Percentiles rank a stretch among this genome's conserved stretches.
These are phyloP conservation scores for Chelonoidis abingdonii DNA, from an alignment of 2,113 vertebrate genomes.

Conservation along the genomic window DNA sequence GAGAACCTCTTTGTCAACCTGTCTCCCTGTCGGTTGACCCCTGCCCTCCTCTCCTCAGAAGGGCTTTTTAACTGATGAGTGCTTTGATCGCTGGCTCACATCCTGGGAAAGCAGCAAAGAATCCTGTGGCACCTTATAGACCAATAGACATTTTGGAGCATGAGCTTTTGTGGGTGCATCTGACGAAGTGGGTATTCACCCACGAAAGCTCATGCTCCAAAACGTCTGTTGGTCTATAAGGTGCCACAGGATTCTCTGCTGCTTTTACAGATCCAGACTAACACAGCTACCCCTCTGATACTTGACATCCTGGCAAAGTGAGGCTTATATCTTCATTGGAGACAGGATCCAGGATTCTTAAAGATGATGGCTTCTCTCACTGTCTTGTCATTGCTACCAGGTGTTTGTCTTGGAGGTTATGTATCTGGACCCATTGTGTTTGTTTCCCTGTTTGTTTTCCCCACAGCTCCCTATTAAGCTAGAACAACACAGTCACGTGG, in stretches of 20 bases:
- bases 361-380: background rate
- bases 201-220: no score
- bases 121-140: no score
- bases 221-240: no score
- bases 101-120: background rate
- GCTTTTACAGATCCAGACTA: no score
- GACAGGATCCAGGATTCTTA: background rate
- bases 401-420: background rate
- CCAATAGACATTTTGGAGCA: no score
- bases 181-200: no score
- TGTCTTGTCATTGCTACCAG: background rate
- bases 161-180: no score
- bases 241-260: no score
- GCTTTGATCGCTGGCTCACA: background rate
- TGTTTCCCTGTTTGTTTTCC: background rate
- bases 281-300: no score
- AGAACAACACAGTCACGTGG: background rate
- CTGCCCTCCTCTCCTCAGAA: background rate
- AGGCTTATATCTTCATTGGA: background rate
- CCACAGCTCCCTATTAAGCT: background rate
- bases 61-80: background rate
- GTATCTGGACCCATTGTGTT: background rate
- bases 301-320: background rate
- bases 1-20: background rate
- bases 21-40: background rate